phyloP scores from a whole-genome alignment of 2,888 invertebrate genomes.

The Eupelmus urozonus region DNA sequence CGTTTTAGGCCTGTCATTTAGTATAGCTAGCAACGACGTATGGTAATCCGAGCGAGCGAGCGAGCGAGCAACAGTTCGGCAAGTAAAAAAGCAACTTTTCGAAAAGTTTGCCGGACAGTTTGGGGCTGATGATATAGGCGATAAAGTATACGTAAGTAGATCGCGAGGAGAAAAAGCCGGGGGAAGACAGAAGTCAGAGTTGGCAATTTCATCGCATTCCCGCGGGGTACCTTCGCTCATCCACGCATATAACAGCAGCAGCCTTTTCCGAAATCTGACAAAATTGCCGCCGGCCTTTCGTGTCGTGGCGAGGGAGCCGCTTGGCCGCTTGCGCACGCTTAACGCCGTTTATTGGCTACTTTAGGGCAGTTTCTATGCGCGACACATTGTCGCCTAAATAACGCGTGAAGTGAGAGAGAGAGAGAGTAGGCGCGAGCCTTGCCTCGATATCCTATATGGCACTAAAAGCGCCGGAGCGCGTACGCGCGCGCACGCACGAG shows the following conservation, averaged over 20 bases:
- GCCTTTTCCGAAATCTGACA: slow-evolving; percentile 44
- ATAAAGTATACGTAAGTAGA: too few species aligned
- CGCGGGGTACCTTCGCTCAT: neutral
- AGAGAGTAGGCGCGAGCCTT: slow-evolving; percentile 58
- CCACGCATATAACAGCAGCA: neutral
- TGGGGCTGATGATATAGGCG: neutral
- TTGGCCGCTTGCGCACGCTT: too few species aligned
- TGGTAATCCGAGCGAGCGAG: neutral
- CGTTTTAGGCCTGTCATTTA: too few species aligned
- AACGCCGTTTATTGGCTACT: slow-evolving; percentile 77
- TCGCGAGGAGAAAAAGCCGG: too few species aligned
- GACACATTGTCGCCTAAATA: slow-evolving; percentile 77
- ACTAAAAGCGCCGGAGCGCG: too few species aligned
- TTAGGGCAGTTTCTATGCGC: slow-evolving; percentile 78
- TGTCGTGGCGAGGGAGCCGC: slow-evolving; percentile 60
- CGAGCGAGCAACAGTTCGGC: slow-evolving; percentile 19
- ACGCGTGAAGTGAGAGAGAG: slow-evolving; percentile 63
- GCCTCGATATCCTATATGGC: slow-evolving; percentile 7
- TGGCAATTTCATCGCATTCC: neutral
- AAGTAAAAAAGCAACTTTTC: neutral
- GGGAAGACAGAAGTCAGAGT: neutral
- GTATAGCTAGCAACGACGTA: neutral
- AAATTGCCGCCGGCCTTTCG: slow-evolving; percentile 42
- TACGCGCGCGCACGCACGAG: neutral
- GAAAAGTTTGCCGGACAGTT: neutral